Evolutionary conservation across 2,113 vertebrate genomes (phyloP).

Genomic region (Fulmarus glacialis): DNA sequence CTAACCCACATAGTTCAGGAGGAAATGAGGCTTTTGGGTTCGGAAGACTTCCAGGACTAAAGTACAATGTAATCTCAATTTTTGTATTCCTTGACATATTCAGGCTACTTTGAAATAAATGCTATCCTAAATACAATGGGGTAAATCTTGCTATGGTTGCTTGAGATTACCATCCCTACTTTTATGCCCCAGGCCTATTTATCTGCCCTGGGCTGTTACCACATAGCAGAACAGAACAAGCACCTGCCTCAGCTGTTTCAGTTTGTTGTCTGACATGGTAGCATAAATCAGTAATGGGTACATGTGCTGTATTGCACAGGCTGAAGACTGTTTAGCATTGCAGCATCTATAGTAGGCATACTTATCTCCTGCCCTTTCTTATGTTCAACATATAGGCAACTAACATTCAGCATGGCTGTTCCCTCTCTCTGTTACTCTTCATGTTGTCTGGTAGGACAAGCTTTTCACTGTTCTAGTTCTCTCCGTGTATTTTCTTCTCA

Average conservation of each 20-base stretch:
- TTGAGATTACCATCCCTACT: not conserved
- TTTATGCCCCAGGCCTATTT: not conserved
- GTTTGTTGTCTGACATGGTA: not conserved
- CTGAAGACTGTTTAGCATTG: not conserved
- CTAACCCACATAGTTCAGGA: not conserved
- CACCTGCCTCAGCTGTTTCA: not conserved
- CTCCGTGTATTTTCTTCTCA: not conserved
- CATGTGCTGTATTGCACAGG: not conserved
- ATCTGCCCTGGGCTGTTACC: not conserved
- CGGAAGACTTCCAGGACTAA: not conserved
- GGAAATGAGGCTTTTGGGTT: not conserved
- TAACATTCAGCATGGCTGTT: not conserved
- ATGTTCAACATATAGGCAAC: not conserved
- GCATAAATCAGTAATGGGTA: not conserved
- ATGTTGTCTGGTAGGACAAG: not conserved
- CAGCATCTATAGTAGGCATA: not conserved
- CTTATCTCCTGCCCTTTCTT: not conserved
- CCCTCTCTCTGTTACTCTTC: not conserved
- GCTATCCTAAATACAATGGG: not conserved
- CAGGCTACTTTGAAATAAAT: not conserved
- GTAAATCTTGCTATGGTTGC: not conserved
- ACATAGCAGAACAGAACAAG: not conserved
- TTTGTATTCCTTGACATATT: not conserved
- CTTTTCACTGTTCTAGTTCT: not conserved
- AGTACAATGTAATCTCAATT: not conserved